These are phyloP conservation scores for Meles meles DNA, from an alignment of 2,113 vertebrate genomes.

Conservation along the genomic window DNA sequence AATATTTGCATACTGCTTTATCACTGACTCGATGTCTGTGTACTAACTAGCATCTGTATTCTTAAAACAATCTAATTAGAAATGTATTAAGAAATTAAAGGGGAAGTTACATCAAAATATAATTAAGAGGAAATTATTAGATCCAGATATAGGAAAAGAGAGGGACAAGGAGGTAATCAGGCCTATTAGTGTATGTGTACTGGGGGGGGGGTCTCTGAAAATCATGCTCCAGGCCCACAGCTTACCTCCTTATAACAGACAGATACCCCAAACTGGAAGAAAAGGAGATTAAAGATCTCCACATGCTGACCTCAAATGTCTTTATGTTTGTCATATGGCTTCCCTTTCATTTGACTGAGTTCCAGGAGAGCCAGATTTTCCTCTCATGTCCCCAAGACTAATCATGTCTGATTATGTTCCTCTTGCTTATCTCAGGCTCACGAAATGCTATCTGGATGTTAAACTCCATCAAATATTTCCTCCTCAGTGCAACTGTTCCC, in stretches of 20 bases:
- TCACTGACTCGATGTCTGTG: not conserved
- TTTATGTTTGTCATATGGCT: not conserved
- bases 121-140: not conserved
- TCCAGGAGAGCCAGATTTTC: not conserved
- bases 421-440: not conserved
- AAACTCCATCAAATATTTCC: not conserved
- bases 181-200: not conserved
- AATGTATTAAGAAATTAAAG: not conserved
- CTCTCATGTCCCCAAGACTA: not conserved
- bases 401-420: not conserved
- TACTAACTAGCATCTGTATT: not conserved
- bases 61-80: not conserved
- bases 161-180: not conserved
- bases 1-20: not conserved
- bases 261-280: not conserved
- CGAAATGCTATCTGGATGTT: not conserved
- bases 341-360: too few species aligned
- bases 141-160: not conserved
- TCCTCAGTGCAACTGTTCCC: not conserved
- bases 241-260: not conserved
- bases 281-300: not conserved
- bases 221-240: not conserved
- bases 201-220: not conserved
- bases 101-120: not conserved
- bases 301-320: not conserved